Percentiles rank a stretch among this genome's conserved stretches.
Conservation (phyloP, 1,140 invertebrate genomes). For the Lepidurus arcticus region DNA sequence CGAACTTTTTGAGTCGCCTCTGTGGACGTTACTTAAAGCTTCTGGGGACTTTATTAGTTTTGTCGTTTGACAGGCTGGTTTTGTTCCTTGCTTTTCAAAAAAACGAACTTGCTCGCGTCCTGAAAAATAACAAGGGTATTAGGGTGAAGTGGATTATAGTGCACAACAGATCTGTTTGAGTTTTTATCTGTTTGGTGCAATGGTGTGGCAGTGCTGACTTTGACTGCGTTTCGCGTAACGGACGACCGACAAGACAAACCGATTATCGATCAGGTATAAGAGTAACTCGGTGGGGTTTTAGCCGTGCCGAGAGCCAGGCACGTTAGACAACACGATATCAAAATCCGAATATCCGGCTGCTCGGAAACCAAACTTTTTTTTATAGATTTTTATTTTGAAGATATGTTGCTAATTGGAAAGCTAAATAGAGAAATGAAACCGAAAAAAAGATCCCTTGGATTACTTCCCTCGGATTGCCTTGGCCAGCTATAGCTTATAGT, state of each 20-base stretch:
- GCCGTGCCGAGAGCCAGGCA: neutral
- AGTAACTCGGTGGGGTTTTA: neutral
- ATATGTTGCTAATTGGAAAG: neutral
- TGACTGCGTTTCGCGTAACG: neutral
- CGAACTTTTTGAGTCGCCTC: too few relatives aligned
- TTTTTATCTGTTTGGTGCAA: neutral
- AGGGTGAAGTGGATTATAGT: neutral
- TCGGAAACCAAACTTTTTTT: neutral
- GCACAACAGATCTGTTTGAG: neutral
- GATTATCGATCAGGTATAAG: constrained; percentile 19
- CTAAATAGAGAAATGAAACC: neutral
- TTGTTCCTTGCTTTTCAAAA: too few relatives aligned
- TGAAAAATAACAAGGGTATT: neutral
- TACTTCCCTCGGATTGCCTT: neutral
- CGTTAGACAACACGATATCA: neutral
- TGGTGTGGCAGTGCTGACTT: neutral
- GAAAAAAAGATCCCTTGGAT: neutral
- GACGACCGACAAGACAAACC: constrained; percentile 17
- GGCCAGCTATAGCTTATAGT: neutral
- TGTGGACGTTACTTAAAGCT: too few relatives aligned
- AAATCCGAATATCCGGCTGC: constrained; percentile 12
- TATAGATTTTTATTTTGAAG: neutral
- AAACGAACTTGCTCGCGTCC: too few relatives aligned
- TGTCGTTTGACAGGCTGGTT: too few relatives aligned
- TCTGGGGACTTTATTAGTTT: too few relatives aligned